Conservation (phyloP, 1,140 invertebrate genomes). For the Sinonovacula constricta region DNA sequence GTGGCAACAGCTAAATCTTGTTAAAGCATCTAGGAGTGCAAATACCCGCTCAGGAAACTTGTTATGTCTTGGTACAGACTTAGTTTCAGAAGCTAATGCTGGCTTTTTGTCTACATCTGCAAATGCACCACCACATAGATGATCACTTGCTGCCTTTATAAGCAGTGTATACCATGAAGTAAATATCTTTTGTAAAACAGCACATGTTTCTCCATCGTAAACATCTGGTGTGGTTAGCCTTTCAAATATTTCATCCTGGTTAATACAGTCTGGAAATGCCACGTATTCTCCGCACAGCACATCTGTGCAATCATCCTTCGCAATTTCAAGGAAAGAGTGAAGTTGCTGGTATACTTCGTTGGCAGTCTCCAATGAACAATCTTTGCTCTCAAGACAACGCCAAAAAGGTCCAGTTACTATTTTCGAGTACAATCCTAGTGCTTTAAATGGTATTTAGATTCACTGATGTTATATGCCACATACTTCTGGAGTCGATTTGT, state of each 20-base stretch:
- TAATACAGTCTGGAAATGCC: not conserved
- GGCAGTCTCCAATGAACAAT: no score
- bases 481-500: not conserved
- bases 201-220: not conserved
- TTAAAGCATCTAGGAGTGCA: constrained; percentile 16
- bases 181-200: constrained; percentile 1
- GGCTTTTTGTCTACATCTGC: not conserved
- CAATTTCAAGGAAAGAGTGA: not conserved
- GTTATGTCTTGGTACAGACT: constrained; percentile 5
- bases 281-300: not conserved
- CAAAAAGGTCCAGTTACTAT: no score
- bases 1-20: not conserved
- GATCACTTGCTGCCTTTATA: constrained; percentile 2
- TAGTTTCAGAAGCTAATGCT: not conserved
- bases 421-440: no score
- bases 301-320: not conserved
- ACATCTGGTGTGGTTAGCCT: not conserved
- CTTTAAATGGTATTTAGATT: not conserved
- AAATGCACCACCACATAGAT: constrained; percentile 26
- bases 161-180: not conserved
- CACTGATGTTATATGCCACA: not conserved
- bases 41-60: constrained; percentile 40
- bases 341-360: no score
- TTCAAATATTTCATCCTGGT: not conserved
- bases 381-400: no score